phyloP scores from a whole-genome alignment of 2,888 invertebrate genomes.

The Leucoma salicis region DNA sequence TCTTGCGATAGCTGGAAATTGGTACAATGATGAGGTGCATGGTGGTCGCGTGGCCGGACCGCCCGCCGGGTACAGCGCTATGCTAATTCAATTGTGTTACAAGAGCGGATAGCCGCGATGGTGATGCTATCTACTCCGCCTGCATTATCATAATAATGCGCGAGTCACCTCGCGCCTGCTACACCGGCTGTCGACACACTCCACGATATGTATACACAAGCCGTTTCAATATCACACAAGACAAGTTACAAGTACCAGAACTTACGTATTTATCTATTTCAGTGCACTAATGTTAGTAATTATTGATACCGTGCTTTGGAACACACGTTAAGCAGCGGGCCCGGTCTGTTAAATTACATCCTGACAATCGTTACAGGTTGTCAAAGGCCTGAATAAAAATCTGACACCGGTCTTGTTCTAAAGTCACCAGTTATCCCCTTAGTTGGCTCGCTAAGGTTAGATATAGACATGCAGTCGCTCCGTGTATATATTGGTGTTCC shows the following conservation, averaged over 20 bases:
- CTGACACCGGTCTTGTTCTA: too few relatives aligned
- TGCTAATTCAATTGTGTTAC: slow-evolving; percentile 81
- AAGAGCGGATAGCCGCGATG: slow-evolving; percentile 55
- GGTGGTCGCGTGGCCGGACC: slow-evolving; percentile 77
- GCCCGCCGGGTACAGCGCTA: slow-evolving; percentile 67
- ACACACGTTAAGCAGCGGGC: too few relatives aligned
- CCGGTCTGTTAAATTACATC: too few relatives aligned
- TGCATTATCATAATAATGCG: slow-evolving; percentile 79
- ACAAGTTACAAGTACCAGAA: not conserved
- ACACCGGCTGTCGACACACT: slow-evolving; percentile 52
- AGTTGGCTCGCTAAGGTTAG: too few relatives aligned
- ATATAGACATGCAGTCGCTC: too few relatives aligned
- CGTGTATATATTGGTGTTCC: too few relatives aligned
- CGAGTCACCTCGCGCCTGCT: slow-evolving; percentile 65
- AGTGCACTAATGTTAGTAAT: too few relatives aligned
- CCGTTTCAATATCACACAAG: not conserved
- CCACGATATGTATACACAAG: slow-evolving; percentile 4
- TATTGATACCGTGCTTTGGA: too few relatives aligned
- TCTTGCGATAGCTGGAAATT: slow-evolving; percentile 39
- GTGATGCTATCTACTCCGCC: slow-evolving; percentile 70
- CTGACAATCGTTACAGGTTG: too few relatives aligned
- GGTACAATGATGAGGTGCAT: slow-evolving; percentile 44
- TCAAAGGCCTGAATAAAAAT: too few relatives aligned
- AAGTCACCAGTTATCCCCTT: too few relatives aligned
- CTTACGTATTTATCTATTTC: too few relatives aligned